Evolutionary conservation across 2,113 vertebrate genomes (phyloP).

Genomic region (Aldabrachelys gigantea): DNA sequence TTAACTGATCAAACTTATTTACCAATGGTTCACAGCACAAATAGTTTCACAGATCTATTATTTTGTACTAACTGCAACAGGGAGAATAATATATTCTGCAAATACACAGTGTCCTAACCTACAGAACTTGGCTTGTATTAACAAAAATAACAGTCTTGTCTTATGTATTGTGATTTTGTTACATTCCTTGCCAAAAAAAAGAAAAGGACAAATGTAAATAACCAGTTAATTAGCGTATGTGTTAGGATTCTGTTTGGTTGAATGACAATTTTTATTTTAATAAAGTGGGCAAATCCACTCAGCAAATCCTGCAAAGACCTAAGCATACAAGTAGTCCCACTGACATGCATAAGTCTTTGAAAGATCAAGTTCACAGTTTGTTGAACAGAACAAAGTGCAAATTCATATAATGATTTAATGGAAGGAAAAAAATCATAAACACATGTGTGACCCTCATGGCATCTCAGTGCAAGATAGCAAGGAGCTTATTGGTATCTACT

Average conservation of each 20-base stretch:
- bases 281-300: neutral
- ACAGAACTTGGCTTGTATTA: neutral
- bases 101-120: neutral
- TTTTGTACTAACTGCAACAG: neutral
- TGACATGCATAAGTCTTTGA: neutral
- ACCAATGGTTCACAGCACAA: neutral
- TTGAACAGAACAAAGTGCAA: neutral
- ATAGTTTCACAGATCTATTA: neutral
- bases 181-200: neutral
- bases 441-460: rapidly evolving
- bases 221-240: rapidly evolving
- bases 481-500: neutral
- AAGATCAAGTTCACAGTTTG: neutral
- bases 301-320: neutral
- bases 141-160: neutral
- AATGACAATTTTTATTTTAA: neutral
- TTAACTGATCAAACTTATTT: neutral
- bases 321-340: neutral
- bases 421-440: rapidly evolving
- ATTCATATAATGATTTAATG: neutral
- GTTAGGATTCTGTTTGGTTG: neutral
- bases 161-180: neutral
- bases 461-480: neutral
- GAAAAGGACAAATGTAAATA: neutral
- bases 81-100: neutral